phyloP scores from a whole-genome alignment of 1,140 invertebrate genomes.

The Cotesia chilonis region DNA sequence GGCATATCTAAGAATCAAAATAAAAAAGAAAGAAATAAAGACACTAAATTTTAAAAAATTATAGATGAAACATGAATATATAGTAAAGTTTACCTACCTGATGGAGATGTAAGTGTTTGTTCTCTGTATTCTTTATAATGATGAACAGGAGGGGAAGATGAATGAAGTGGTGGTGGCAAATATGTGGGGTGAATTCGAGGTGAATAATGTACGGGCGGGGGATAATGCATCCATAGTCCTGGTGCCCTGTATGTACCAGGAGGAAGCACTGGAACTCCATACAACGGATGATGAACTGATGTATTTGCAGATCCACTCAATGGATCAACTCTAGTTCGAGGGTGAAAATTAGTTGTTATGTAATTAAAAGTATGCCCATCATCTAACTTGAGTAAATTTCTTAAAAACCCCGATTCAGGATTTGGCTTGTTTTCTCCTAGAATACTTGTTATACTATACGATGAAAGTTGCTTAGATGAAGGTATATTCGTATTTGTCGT shows the following conservation, averaged over 20 bases:
- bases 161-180: constrained; percentile 56
- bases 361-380: constrained; percentile 60
- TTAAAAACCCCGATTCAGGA: constrained; percentile 60
- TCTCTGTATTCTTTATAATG: constrained; percentile 65
- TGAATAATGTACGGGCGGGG: constrained; percentile 64
- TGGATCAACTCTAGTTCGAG: constrained; percentile 57
- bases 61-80: background rate
- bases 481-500: constrained; percentile 49
- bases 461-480: constrained; percentile 69
- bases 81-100: constrained; percentile 48
- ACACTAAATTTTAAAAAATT: background rate
- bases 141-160: constrained; percentile 59
- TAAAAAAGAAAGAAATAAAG: constrained; percentile 20
- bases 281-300: constrained; percentile 59
- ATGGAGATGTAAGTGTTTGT: constrained; percentile 64
- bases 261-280: constrained; percentile 61
- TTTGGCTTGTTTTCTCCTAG: constrained; percentile 68
- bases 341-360: constrained; percentile 58
- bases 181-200: constrained; percentile 59
- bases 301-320: constrained; percentile 54
- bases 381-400: constrained; percentile 62
- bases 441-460: constrained; percentile 81
- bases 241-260: constrained; percentile 65
- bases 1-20: constrained; percentile 61
- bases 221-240: constrained; percentile 67